Base-by-base conservation (phyloP, 2,797 vertebrate species). In the Acanthiza pusilla region DNA sequence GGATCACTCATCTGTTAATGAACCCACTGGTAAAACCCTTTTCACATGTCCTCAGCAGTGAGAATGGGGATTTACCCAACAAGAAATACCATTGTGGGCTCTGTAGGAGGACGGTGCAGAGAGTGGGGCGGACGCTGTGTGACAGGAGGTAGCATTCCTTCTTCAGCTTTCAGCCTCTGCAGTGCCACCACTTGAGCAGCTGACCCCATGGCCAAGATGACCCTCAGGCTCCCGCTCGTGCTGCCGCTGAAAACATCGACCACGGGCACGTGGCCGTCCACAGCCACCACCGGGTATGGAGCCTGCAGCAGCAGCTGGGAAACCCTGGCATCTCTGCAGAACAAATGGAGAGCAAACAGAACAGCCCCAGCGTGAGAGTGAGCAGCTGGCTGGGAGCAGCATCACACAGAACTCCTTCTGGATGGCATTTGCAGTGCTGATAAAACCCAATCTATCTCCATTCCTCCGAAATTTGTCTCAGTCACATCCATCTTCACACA, bases 221-320 rank as follows among this genome's bases (percentile, higher is more conserved):
- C 99, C 79, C 98, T 97, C 50, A 99, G 98, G 89, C 96, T 98
- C 61, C 99, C 99, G 5, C 97, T 98, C 29, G 97, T 98, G 65
- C 75, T 97, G 47, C 99, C 99, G 5, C 97, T 98, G 94, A 99
- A 99, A 62, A 99, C 98, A 23, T 99, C 98, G 2, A 98, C 82
- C 70, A 99, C 98, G 0, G 99, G 98, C 98, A 99, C 97, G 81
- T 98, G 98, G 97, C 98, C 97, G 95, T 99, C 99, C 19, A 99
- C 98, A 26, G 98, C 99, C 91, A 99, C 97, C 94, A 99, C 99
- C 0, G 99, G 99, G 94, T 98, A 99, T 93, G 98, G 99, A 3
- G 99, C 98, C 97, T 98, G 98, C 58, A 99, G 98, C 5, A 99
- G 98, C 50, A 99, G 97, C 10, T 95, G 97, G 85, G 97, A 96